Percentiles rank a stretch among this genome's conserved stretches.
phyloP scores from a whole-genome alignment of 2,888 invertebrate species.

The Xanthorhoe designata region DNA sequence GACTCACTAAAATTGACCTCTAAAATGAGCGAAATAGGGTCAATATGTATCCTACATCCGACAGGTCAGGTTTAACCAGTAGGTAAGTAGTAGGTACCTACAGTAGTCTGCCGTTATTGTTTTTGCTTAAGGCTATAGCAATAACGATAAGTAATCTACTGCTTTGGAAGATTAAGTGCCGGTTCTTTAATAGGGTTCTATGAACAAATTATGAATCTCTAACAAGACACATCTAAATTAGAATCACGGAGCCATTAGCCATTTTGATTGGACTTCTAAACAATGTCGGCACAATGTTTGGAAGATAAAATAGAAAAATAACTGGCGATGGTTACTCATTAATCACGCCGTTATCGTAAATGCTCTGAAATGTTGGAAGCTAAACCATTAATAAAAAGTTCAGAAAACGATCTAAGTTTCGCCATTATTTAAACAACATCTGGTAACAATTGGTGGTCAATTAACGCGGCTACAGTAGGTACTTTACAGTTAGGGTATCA shows the following conservation, averaged over 20 bases:
- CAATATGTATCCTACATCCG: slow-evolving; percentile 37
- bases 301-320: slow-evolving; percentile 40
- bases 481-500: slow-evolving; percentile 2
- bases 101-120: slow-evolving; percentile 28
- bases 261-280: slow-evolving; percentile 6
- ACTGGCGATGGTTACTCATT: slow-evolving; percentile 53
- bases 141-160: slow-evolving; percentile 20
- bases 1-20: slow-evolving; percentile 42
- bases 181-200: not conserved
- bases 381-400: slow-evolving; percentile 56
- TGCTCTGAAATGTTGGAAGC: slow-evolving; percentile 48
- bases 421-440: slow-evolving; percentile 29
- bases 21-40: slow-evolving; percentile 42
- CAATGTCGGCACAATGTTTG: slow-evolving; percentile 10
- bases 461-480: not conserved
- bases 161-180: slow-evolving; percentile 8
- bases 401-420: slow-evolving; percentile 36
- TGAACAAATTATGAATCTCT: not conserved
- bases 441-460: slow-evolving; percentile 23
- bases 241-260: not conserved
- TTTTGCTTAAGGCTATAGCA: slow-evolving; percentile 35
- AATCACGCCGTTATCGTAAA: slow-evolving; percentile 66
- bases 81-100: slow-evolving; percentile 7
- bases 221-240: slow-evolving; percentile 12
- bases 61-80: slow-evolving; percentile 36